These are phyloP conservation scores for Ditylenchus dipsaci DNA, from an alignment of 1,140 invertebrate species.

Conservation along the genomic window DNA sequence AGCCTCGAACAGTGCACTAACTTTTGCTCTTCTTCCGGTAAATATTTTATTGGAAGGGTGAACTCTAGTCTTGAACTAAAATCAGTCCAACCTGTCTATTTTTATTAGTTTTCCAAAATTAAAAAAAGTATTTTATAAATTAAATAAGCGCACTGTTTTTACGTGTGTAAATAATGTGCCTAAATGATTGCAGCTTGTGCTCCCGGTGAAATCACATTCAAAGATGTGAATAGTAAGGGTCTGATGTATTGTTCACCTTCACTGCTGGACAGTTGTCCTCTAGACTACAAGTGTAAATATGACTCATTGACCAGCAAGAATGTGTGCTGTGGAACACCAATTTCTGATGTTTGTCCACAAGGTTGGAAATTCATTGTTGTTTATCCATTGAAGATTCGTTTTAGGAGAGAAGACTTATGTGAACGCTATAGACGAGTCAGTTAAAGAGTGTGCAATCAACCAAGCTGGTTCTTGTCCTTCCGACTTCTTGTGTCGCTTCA, in stretches of 20 bases:
- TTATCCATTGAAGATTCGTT: too few relatives aligned
- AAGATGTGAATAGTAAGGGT: slow-evolving; percentile 50
- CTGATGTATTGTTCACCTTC: slow-evolving; percentile 44
- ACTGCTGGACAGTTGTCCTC: slow-evolving; percentile 44
- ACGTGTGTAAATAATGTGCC: slow-evolving; percentile 3
- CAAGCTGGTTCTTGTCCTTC: slow-evolving; percentile 51
- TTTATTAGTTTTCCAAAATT: background rate
- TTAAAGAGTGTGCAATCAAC: slow-evolving; percentile 51
- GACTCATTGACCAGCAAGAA: slow-evolving; percentile 43
- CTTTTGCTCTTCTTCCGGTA: slow-evolving; percentile 51
- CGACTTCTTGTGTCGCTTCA: slow-evolving; percentile 52
- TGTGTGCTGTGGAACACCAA: slow-evolving; percentile 51
- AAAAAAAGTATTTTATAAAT: too few relatives aligned
- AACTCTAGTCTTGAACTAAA: background rate
- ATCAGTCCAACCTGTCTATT: background rate
- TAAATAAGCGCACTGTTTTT: too few relatives aligned
- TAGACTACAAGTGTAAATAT: slow-evolving; percentile 43
- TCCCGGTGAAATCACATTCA: slow-evolving; percentile 50
- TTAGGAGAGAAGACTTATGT: slow-evolving; percentile 51
- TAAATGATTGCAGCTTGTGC: slow-evolving; percentile 40
- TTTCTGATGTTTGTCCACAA: slow-evolving; percentile 33
- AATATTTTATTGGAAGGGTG: slow-evolving; percentile 1
- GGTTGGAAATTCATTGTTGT: slow-evolving; percentile 8
- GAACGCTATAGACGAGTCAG: slow-evolving; percentile 50
- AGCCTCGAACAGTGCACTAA: slow-evolving; percentile 49